Evolutionary conservation across 2,888 invertebrate genomes (phyloP).

Genomic region (Harmothoe impar): DNA sequence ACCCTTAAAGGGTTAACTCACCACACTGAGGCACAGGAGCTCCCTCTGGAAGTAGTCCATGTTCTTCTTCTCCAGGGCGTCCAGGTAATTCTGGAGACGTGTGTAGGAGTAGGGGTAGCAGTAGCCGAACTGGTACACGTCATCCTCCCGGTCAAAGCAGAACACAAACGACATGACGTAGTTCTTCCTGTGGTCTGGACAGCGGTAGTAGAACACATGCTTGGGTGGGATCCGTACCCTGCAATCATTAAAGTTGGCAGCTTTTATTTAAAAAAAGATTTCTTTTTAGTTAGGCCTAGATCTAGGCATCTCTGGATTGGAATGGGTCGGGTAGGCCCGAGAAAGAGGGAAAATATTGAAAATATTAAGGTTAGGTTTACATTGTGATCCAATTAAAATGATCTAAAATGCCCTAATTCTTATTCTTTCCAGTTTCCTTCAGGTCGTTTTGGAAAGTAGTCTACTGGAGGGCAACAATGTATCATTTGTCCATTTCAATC

Average conservation of each 20-base stretch:
- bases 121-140: conserved; percentile 96
- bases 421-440: too few species aligned
- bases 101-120: conserved; percentile 98
- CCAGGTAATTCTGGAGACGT: conserved; percentile 92
- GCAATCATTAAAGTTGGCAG: background rate
- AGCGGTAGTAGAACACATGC: conserved; percentile 95
- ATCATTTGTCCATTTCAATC: too few species aligned
- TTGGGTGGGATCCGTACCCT: conserved; percentile 86
- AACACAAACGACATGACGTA: conserved; percentile 97
- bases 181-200: conserved; percentile 91
- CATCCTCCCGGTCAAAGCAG: conserved; percentile 96
- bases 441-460: too few species aligned
- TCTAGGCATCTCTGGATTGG: too few species aligned
- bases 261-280: background rate
- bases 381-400: too few species aligned
- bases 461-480: too few species aligned
- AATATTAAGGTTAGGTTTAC: too few species aligned
- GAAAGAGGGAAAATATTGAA: too few species aligned
- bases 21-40: conserved; percentile 84
- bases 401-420: too few species aligned
- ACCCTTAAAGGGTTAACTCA: conserved; percentile 75
- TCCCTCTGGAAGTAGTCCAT: conserved; percentile 88
- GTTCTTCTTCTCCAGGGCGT: conserved; percentile 87
- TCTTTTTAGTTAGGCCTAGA: too few species aligned
- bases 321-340: too few species aligned